These are phyloP conservation scores for Strigamia transsilvanica DNA, from an alignment of 2,888 invertebrate species.

Conservation along the genomic window DNA sequence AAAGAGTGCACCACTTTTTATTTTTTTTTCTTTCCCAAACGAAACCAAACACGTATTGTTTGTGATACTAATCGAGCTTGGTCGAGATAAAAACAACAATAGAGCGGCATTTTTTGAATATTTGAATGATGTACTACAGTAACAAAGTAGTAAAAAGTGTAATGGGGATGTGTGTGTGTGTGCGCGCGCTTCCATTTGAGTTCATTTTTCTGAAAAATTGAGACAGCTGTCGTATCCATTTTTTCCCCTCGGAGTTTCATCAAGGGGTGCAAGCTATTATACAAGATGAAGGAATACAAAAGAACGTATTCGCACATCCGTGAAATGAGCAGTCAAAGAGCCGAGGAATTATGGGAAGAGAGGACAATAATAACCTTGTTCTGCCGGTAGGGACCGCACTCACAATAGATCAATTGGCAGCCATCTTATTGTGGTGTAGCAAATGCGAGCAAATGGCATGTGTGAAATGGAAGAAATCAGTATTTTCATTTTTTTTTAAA, in stretches of 20 bases:
- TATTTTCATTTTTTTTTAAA: background rate
- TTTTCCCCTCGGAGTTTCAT: background rate
- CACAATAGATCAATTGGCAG: constrained; percentile 2
- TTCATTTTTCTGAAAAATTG: constrained; percentile 31
- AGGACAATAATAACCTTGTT: constrained; percentile 27
- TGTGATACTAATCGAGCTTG: background rate
- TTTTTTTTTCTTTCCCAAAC: background rate
- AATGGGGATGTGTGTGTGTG: background rate
- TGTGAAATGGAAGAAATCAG: constrained; percentile 4
- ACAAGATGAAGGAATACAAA: constrained; percentile 38
- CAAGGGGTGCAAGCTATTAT: constrained; percentile 38
- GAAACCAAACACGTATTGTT: background rate
- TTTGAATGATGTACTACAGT: constrained; percentile 2
- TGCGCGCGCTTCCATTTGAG: background rate
- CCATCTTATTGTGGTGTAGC: background rate
- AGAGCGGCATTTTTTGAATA: background rate
- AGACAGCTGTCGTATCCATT: constrained; percentile 31
- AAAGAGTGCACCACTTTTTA: background rate
- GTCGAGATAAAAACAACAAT: background rate
- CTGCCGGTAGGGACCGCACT: constrained; percentile 3
- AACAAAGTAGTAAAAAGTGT: background rate
- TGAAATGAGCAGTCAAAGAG: constrained; percentile 38
- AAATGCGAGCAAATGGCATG: background rate
- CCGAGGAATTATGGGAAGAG: constrained; percentile 21
- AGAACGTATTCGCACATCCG: constrained; percentile 38